Evolutionary conservation across 1,140 invertebrate genomes (phyloP), one percentile per base, ranked within the genome.

Genomic region (Holotrichia oblita): DNA sequence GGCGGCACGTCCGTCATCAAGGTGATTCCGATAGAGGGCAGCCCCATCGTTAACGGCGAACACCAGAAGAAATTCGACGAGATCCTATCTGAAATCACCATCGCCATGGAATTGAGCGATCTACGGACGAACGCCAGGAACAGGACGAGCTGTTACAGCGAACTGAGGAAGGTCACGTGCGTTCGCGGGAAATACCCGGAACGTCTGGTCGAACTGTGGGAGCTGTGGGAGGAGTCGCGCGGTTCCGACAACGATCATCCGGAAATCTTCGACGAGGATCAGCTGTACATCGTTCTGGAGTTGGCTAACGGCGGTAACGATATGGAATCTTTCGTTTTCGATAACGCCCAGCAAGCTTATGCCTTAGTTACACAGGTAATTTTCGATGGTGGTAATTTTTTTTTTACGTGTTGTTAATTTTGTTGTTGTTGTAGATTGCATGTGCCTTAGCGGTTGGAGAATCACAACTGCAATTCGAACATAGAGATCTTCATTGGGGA

Each of bases 401-500:
- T 34, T 34, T 34, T 2, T 34, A 4, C 4, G 27, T 34, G 27
- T n/a, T n/a, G n/a, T n/a, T n/a, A n/a, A 34, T 2, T 34, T 34
- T 34, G 27, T 64, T 20, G 17, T 64, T 64, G 8, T 69, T 69
- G 3, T 14, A 69, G 94, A 87, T 93, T 77, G 90, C 92, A 14
- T 91, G 91, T 79, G 90, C 91, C 24, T 88, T 99, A 77, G 96
- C 96, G 1, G 92, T 97, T 40, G 97, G 93, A 0, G 97, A 99
- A 87, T 87, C 90, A 80, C 89, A 90, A 4, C 88, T 93, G 44
- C 89, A 96, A 86, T 99, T 99, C 88, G 97, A 99, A 85, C 98
- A 99, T 84, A 90, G 97, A 79, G 97, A 99, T 86, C 88, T 98
- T 64, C 97, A 99, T 87, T 93, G 94, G 93, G 97, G 97, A 24